phyloP scores from a whole-genome alignment of 2,113 vertebrate genomes.

The Potamarius usumacintae region DNA sequence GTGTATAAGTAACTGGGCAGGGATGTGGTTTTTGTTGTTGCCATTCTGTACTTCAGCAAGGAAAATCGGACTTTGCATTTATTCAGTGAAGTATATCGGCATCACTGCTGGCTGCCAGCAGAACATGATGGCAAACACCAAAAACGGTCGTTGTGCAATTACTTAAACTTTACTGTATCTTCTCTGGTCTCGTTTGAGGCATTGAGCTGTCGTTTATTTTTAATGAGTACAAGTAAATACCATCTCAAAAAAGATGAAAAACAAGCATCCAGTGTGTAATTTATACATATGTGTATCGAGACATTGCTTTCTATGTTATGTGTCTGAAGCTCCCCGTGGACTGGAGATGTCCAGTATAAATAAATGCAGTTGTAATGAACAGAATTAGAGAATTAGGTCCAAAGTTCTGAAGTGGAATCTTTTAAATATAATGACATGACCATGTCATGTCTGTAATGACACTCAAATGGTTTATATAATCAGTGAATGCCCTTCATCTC shows the following conservation, averaged over 20 bases:
- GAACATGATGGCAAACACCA: constrained; percentile 3
- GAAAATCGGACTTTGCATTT: not conserved
- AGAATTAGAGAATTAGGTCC: constrained; percentile 5
- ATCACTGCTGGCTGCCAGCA: not conserved
- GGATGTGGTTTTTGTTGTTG: not conserved
- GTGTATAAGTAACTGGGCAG: not conserved
- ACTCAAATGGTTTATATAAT: constrained; percentile 21
- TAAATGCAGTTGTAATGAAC: constrained; percentile 24
- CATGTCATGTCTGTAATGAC: constrained; percentile 19
- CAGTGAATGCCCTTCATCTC: constrained; percentile 20
- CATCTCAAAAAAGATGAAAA: constrained; percentile 23
- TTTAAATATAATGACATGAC: constrained; percentile 14
- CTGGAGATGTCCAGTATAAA: constrained; percentile 22
- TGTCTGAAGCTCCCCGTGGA: constrained; percentile 2
- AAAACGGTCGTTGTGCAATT: not conserved
- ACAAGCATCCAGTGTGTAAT: not conserved
- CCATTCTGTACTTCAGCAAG: not conserved
- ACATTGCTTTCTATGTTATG: constrained; percentile 11
- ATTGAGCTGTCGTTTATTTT: constrained; percentile 11
- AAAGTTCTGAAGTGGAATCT: constrained; percentile 15
- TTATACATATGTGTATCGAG: constrained; percentile 3
- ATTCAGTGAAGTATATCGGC: not conserved
- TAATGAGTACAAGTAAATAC: constrained; percentile 15
- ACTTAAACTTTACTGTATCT: constrained; percentile 10
- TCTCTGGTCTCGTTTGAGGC: not conserved